Percentiles rank a stretch among this genome's conserved stretches.
These are phyloP conservation scores for Chanos chanos DNA, from an alignment of 2,797 vertebrate species.

Conservation along the genomic window DNA sequence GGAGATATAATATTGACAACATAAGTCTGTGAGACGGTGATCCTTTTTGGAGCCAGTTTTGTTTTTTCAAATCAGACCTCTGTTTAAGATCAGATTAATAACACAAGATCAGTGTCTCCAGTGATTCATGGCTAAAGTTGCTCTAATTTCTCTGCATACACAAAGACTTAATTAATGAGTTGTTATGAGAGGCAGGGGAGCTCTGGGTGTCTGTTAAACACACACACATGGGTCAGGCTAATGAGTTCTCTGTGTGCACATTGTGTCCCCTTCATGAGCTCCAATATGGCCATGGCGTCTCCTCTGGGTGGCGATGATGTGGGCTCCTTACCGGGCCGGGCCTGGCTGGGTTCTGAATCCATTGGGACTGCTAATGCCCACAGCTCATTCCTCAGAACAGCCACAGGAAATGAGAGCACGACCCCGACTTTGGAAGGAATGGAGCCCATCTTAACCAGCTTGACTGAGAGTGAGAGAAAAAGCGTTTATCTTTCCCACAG, in stretches of 20 bases:
- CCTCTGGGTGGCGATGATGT: constrained; percentile 60
- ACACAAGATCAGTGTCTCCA: constrained; percentile 64
- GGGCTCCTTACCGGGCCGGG: constrained; percentile 37
- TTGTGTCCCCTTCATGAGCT: constrained; percentile 32
- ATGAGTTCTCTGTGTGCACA: constrained; percentile 62
- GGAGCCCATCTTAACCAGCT: constrained; percentile 43
- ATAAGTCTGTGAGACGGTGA: constrained; percentile 10
- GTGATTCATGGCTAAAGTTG: constrained; percentile 71
- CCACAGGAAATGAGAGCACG: constrained; percentile 77
- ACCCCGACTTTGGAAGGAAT: constrained; percentile 55
- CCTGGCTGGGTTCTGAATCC: constrained; percentile 45
- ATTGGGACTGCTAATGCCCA: constrained; percentile 40
- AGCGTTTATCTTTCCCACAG: constrained; percentile 39
- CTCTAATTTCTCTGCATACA: constrained; percentile 72
- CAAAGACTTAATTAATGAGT: constrained; percentile 76
- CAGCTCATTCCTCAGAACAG: constrained; percentile 61
- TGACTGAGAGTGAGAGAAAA: constrained; percentile 35
- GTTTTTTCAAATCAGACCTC: constrained; percentile 59
- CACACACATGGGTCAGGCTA: constrained; percentile 62
- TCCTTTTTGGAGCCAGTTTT: constrained; percentile 36
- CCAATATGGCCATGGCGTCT: constrained; percentile 30
- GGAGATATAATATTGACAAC: constrained; percentile 16
- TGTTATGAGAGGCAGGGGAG: constrained; percentile 72
- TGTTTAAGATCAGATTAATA: constrained; percentile 70
- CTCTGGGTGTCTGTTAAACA: constrained; percentile 74